These are phyloP conservation scores for Struthidea cinerea DNA, from an alignment of 2,113 vertebrate species.

Conservation along the genomic window DNA sequence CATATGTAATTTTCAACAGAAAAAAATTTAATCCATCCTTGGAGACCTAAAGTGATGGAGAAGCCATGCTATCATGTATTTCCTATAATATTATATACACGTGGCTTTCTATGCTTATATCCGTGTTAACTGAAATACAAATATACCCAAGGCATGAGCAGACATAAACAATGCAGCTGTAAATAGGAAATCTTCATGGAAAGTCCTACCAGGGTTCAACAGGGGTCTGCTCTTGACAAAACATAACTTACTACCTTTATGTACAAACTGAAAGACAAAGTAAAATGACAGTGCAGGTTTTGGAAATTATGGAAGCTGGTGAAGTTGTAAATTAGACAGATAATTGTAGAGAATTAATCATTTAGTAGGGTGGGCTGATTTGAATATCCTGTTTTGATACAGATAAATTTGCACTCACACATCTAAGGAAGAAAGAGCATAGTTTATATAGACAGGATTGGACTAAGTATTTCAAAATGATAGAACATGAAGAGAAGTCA, in stretches of 20 bases:
- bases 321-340: neutral
- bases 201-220: neutral
- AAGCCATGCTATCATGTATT: neutral
- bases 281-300: neutral
- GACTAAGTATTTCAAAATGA: conserved; percentile 26
- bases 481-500: conserved; percentile 31
- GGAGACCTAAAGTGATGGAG: neutral
- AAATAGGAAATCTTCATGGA: neutral
- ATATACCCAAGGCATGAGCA: neutral
- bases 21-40: neutral
- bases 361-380: neutral
- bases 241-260: neutral
- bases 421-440: neutral
- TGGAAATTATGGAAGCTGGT: neutral
- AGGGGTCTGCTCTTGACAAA: neutral
- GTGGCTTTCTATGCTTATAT: neutral
- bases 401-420: neutral
- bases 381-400: neutral
- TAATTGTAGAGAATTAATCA: neutral
- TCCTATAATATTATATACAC: neutral
- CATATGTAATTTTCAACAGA: neutral
- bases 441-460: neutral
- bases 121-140: neutral
- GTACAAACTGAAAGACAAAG: neutral
- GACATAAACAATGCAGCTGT: neutral